These are phyloP conservation scores for Mycalesis mineus DNA, from an alignment of 2,888 invertebrate genomes.

Conservation along the genomic window DNA sequence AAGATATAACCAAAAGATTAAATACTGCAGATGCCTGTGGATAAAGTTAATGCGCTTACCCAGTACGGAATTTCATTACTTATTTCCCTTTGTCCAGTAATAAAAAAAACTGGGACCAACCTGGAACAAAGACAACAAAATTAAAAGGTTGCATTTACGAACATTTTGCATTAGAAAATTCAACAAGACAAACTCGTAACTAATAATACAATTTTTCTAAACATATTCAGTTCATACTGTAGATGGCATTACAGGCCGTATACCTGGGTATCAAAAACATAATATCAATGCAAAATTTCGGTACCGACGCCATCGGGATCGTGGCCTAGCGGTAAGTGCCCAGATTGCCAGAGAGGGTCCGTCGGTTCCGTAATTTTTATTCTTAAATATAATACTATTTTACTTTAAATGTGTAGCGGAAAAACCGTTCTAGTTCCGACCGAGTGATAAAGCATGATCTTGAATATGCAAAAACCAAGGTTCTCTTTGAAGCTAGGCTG, in stretches of 20 bases:
- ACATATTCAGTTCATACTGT: too few relatives aligned
- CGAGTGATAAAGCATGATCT: constrained; percentile 7
- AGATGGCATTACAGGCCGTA: too few relatives aligned
- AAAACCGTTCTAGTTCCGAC: not conserved
- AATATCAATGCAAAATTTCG: too few relatives aligned
- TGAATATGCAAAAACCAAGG: constrained; percentile 7
- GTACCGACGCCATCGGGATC: too few relatives aligned
- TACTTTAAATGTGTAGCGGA: not conserved
- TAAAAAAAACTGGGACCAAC: constrained; percentile 1
- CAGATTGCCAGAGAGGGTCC: too few relatives aligned
- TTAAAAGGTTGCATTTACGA: not conserved
- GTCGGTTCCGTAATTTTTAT: too few relatives aligned
- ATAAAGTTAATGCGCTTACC: not conserved
- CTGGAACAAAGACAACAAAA: constrained; percentile 5
- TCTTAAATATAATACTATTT: too few relatives aligned
- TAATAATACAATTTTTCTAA: too few relatives aligned
- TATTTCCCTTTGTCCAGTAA: not conserved
- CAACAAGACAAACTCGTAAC: too few relatives aligned
- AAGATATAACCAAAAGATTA: constrained; percentile 16
- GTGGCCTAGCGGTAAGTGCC: too few relatives aligned
- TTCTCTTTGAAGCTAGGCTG: constrained; percentile 3
- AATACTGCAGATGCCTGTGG: not conserved
- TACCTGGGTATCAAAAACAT: too few relatives aligned
- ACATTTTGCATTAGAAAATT: too few relatives aligned
- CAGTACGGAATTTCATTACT: not conserved